A percentile compares a stretch with the other conserved stretches of the same genome.
These are phyloP conservation scores for Pilophorus perplexus DNA, from an alignment of 2,888 invertebrate genomes.

Conservation along the genomic window DNA sequence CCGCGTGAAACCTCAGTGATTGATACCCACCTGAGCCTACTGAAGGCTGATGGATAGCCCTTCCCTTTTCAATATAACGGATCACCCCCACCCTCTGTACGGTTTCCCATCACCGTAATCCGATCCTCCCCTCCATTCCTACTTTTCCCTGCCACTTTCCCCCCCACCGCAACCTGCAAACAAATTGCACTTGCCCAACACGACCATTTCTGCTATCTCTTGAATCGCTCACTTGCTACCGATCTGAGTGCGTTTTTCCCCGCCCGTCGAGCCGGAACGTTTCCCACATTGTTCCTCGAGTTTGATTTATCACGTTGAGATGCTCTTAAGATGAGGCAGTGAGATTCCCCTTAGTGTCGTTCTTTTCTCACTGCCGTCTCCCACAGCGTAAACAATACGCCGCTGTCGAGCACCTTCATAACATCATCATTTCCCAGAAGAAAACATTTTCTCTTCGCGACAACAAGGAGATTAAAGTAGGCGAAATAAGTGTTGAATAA, in stretches of 20 bases:
- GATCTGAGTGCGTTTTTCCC: neutral
- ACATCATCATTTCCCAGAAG: too few species aligned
- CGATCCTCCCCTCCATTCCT: neutral
- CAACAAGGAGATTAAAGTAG: too few species aligned
- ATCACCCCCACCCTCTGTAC: neutral
- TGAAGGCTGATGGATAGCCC: constrained; percentile 26
- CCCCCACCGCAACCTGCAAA: neutral
- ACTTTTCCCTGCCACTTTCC: neutral
- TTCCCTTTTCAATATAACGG: constrained; percentile 29
- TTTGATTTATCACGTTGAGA: constrained; percentile 8
- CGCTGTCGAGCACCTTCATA: too few species aligned
- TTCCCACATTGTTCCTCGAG: constrained; percentile 17
- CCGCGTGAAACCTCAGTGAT: constrained; percentile 22
- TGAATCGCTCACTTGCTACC: neutral
- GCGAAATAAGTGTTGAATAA: too few species aligned
- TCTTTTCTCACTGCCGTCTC: too few species aligned
- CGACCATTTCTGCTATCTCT: neutral
- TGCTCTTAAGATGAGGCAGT: too few species aligned
- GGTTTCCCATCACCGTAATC: constrained; percentile 3
- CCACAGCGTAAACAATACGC: too few species aligned
- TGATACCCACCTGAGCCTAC: constrained; percentile 16
- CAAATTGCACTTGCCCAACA: constrained; percentile 25
- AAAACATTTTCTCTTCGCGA: too few species aligned
- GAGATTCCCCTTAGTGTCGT: too few species aligned
- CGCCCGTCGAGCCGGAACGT: neutral